Base-by-base conservation (phyloP, 1,140 invertebrate genomes). In the Aphidius gifuensis region DNA sequence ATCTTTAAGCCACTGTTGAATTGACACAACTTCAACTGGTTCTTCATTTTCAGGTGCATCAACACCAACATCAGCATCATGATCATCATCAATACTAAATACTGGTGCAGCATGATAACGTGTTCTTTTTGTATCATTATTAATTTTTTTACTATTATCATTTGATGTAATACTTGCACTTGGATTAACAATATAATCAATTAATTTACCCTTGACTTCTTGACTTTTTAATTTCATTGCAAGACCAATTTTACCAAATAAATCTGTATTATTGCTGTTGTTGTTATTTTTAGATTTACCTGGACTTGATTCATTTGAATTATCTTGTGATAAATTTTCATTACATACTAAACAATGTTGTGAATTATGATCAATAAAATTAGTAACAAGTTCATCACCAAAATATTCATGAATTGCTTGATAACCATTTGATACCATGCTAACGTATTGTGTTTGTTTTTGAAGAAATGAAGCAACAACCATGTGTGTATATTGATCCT, bases 401-500 rank as follows among this genome's bases (percentile, higher is more conserved):
- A 95, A 88, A 69, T 92, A 89, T 67, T 93, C 88, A 72, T 96
- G 93, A 63, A 96, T 87, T 32, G 92, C 91, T 82, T 89, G 86
- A 83, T 97, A 99, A 9, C 97, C 97, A 64, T 94, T 95, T 68
- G 90, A 89, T 8, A 97, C 85, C 79, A 98, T 86, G 61, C 93
- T 96, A 39, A 99, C 92, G 79, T 94, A 96, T 66, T 91, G 88
- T 0, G 91, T 93, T 73, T 95, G 92, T 76, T 93, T 92, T 80
- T 98, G 96, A 45, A 99, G 83, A 81, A 99, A 99, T 61, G 94
- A 94, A 7, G 96, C 94, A 8, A 99, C 92, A 39, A 98, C 96
- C 97, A 99, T 99, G 72, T 98, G 92, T 5, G 97, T 94, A 77
- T 96, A 97, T 72, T 92, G 92, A 78, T 99, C 97, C 81, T 98